Conservation (phyloP, 2,113 vertebrate species). For the Coryphaenoides rupestris region DNA sequence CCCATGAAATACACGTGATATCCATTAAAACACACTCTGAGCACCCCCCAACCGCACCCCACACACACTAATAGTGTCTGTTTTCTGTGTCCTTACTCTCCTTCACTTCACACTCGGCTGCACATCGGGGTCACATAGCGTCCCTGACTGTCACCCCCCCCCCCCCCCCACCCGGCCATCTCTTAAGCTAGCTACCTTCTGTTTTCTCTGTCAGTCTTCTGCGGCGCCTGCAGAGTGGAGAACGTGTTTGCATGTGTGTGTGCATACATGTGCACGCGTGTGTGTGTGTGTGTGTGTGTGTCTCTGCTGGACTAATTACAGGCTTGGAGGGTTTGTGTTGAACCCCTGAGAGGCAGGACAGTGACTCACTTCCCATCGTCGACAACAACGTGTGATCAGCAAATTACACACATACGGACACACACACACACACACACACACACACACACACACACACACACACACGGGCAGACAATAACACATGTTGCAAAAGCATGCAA, state of each 20-base stretch:
- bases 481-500: constrained; percentile 48
- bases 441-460: constrained; percentile 29
- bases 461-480: constrained; percentile 33
- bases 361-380: constrained; percentile 56
- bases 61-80: background rate
- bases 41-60: background rate
- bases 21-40: constrained; percentile 16
- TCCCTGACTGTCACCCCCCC: background rate
- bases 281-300: constrained; percentile 19
- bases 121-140: constrained; percentile 23
- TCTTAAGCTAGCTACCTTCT: constrained; percentile 2
- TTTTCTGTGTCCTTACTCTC: background rate
- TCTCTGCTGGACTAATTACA: constrained; percentile 51
- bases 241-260: background rate
- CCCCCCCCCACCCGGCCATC: background rate
- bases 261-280: constrained; percentile 7
- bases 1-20: too few species aligned
- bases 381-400: constrained; percentile 25
- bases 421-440: constrained; percentile 26
- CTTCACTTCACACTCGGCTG: constrained; percentile 14
- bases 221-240: background rate
- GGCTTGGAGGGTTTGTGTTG: constrained; percentile 29
- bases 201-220: too few species aligned
- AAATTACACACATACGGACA: constrained; percentile 47
- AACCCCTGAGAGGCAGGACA: constrained; percentile 28